Conservation (phyloP, 2,888 invertebrate genomes). For the Cylindroiulus punctatus region DNA sequence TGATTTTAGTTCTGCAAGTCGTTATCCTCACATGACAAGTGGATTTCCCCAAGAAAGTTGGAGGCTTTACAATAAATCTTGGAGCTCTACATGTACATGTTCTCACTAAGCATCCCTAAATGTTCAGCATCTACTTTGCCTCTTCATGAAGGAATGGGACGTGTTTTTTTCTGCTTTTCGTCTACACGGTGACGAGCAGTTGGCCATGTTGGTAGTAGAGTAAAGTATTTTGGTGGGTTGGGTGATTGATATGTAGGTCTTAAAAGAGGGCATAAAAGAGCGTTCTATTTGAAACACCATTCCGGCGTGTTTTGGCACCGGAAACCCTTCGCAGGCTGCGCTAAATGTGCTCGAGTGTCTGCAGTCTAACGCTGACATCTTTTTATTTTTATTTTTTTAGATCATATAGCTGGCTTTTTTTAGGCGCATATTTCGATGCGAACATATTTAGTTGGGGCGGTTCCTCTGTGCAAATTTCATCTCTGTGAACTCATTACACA, state of each 20-base stretch:
- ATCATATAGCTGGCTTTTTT: neutral
- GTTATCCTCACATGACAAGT: neutral
- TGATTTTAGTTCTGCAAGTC: too few species aligned
- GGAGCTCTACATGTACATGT: neutral
- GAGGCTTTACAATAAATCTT: neutral
- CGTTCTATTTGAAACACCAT: constrained; percentile 50
- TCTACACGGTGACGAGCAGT: constrained; percentile 16
- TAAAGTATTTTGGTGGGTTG: constrained; percentile 25
- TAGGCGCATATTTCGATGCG: constrained; percentile 24
- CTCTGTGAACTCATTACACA: constrained; percentile 16
- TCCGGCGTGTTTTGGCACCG: constrained; percentile 49
- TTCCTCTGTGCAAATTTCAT: constrained; percentile 43
- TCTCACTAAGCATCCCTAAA: constrained; percentile 9
- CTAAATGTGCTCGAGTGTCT: constrained; percentile 41
- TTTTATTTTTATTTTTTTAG: neutral
- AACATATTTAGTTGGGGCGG: constrained; percentile 44
- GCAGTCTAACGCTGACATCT: constrained; percentile 38
- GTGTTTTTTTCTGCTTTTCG: neutral
- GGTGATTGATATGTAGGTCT: constrained; percentile 45
- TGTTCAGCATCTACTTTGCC: neutral
- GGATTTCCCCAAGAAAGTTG: neutral
- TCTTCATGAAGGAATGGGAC: neutral
- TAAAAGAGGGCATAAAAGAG: constrained; percentile 47
- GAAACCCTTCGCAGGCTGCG: constrained; percentile 35
- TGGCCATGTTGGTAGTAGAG: constrained; percentile 36